A percentile compares a stretch with the other conserved stretches of the same genome.
Evolutionary conservation across 2,113 vertebrate species (phyloP).

Genomic region (Andinoacara biseriatus): DNA sequence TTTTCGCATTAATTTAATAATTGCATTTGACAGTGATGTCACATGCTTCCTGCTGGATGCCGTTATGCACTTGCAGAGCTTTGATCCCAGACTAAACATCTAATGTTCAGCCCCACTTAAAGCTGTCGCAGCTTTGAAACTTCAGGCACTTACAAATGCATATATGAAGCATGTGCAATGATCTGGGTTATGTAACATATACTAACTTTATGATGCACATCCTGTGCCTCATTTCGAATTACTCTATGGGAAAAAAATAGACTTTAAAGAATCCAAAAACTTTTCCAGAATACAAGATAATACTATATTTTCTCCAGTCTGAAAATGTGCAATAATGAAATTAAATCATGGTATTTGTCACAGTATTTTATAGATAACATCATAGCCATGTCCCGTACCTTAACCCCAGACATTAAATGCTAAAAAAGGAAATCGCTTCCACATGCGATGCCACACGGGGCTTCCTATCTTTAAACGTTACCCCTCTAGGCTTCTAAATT

Average conservation of each 20-base stretch:
- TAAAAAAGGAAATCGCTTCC: neutral
- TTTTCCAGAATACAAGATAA: neutral
- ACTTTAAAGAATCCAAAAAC: neutral
- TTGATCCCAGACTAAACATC: slow-evolving; percentile 18
- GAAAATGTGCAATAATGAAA: too few relatives aligned
- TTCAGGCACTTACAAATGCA: neutral
- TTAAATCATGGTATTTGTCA: too few relatives aligned
- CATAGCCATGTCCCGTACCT: neutral
- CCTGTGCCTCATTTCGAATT: neutral
- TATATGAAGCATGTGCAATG: neutral
- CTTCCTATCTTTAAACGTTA: neutral
- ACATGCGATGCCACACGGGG: too few relatives aligned
- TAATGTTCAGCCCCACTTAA: neutral
- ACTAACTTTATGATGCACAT: neutral
- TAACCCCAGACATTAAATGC: neutral
- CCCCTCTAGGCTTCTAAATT: neutral
- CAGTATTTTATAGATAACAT: neutral
- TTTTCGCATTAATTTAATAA: slow-evolving; percentile 21
- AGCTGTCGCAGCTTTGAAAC: neutral
- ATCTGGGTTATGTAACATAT: neutral
- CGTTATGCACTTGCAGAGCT: neutral
- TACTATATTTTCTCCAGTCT: neutral
- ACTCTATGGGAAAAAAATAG: neutral
- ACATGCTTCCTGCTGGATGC: slow-evolving; percentile 4
- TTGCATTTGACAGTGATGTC: slow-evolving; percentile 21